Evolutionary conservation across 2,113 vertebrate genomes (phyloP), one percentile per base, ranked within the genome.

Genomic region (Pygoscelis adeliae): DNA sequence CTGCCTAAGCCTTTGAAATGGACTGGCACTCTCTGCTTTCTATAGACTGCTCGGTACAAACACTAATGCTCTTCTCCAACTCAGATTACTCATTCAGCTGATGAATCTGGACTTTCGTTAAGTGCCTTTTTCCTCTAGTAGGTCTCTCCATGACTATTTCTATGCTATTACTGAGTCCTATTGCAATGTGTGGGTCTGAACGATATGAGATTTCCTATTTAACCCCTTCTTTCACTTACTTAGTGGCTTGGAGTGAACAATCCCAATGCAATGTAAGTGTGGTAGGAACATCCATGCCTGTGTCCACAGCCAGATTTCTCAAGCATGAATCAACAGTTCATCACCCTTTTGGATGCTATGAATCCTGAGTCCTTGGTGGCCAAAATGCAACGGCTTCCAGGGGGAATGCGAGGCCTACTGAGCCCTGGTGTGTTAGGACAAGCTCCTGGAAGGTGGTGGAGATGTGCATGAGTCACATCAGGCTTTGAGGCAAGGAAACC

Each of bases 161-260:
- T 55, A 15, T 15, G 26, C 23, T 82, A 38, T 67, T 63, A 72
- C 26, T 20, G 55, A 70, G 42, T 36, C 6, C 22, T 34, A 20
- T 20, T 73, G 52, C 79, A 69, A 36, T 1, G 2, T 36, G 46
- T 61, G 46, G 17, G 52, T 55, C 50, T 65, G 76, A 91, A 61
- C 1, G 1, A 59, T 5, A 56, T 0, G 1, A 52, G 9, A 61
- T n/a, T 29, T 78, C 44, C 19, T 52, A 47, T 62, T 71, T 58
- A 86, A 86, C 15, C 15, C 22, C 15, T 87, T 71, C 13, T 83
- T 80, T 77, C 26, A 13, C 49, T 71, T 59, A 34, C 11, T 73
- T 59, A 46, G 46, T 58, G 30, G 27, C 53, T 77, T 63, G 32
- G 44, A 72, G 32, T 15, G 29, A 79, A 89, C n/a, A 59, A 52